These are phyloP conservation scores for Chromobotia macracanthus DNA, from an alignment of 2,797 vertebrate genomes.

Conservation along the genomic window DNA sequence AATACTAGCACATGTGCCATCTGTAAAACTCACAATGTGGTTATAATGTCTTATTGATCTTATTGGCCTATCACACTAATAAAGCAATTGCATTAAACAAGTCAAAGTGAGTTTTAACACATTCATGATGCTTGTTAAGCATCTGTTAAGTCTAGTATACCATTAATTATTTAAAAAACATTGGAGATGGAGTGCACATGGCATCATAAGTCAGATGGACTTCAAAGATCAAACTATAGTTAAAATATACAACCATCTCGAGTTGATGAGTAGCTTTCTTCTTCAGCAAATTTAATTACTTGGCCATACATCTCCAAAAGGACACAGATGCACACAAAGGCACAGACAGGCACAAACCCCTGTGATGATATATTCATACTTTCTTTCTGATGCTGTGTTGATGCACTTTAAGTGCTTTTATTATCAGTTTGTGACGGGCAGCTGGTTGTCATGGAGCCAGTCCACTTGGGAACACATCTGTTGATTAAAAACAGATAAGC, in stretches of 20 bases:
- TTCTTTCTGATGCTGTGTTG: constrained; percentile 9
- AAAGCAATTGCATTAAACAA: background rate
- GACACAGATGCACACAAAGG: background rate
- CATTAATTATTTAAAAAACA: background rate
- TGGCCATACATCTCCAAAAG: background rate
- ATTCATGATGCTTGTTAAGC: too few relatives aligned
- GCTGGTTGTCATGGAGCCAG: constrained; percentile 24
- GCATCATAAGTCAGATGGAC: background rate
- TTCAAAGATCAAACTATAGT: background rate
- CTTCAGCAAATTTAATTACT: background rate
- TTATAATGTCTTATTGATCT: background rate
- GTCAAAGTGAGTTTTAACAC: background rate
- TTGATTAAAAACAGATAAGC: constrained; percentile 37
- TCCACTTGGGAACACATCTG: constrained; percentile 35
- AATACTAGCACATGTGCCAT: constrained; percentile 12
- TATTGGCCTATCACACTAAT: too few relatives aligned
- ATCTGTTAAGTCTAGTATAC: background rate
- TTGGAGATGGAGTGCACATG: background rate
- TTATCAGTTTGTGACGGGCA: constrained; percentile 24
- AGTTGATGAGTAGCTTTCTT: background rate
- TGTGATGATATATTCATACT: background rate
- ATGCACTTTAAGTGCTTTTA: constrained; percentile 27
- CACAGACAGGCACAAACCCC: background rate
- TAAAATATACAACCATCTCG: background rate
- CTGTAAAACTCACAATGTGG: background rate